phyloP scores from a whole-genome alignment of 2,113 vertebrate genomes.

The Callithrix jacchus region DNA sequence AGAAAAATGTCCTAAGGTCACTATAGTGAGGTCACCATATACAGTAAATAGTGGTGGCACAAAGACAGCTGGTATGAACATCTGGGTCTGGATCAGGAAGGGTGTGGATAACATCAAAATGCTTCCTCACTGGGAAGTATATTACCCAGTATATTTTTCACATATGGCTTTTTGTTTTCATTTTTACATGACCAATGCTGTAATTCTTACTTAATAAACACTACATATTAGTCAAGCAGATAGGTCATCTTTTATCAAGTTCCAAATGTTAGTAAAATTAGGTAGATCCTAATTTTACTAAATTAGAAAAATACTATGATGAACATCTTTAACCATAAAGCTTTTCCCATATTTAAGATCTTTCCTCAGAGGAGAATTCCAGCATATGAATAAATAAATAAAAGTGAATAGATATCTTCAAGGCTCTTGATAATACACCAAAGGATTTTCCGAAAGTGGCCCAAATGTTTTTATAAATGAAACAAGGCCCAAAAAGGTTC shows the following conservation, averaged over 20 bases:
- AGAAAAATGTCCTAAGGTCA: constrained; percentile 4
- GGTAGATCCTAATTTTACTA: constrained; percentile 38
- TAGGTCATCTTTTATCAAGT: neutral
- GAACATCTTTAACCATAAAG: constrained; percentile 29
- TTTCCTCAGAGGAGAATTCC: constrained; percentile 16
- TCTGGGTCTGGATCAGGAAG: neutral
- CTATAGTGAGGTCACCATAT: neutral
- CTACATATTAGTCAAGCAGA: neutral
- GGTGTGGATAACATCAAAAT: neutral
- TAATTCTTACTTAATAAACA: constrained; percentile 4
- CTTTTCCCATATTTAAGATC: neutral
- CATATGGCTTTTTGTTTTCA: neutral
- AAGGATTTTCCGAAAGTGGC: constrained; percentile 7
- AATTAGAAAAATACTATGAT: neutral
- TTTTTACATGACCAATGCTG: neutral
- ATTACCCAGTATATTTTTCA: neutral
- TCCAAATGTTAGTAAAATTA: neutral
- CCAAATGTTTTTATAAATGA: neutral
- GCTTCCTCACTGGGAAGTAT: neutral
- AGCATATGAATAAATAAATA: constrained; percentile 35
- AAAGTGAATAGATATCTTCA: neutral
- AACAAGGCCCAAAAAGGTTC: neutral
- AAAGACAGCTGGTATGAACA: neutral
- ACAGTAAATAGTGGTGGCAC: neutral
- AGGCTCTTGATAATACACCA: neutral